Percentiles rank a stretch among this genome's conserved stretches.
phyloP scores from a whole-genome alignment of 2,113 vertebrate species.

The Excalfactoria chinensis region DNA sequence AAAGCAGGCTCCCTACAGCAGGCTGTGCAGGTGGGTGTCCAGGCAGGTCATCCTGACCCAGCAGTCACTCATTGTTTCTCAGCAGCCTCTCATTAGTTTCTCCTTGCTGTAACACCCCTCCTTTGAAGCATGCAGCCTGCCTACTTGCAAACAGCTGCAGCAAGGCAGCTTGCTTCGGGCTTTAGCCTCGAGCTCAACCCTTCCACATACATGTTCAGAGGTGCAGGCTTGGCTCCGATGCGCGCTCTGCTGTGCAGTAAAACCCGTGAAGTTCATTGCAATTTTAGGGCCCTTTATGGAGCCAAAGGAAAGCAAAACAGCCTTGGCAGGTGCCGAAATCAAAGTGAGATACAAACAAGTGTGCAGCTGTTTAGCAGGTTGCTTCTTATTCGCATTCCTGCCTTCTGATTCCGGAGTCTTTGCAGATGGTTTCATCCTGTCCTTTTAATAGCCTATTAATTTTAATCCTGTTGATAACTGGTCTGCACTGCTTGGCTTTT shows the following conservation, averaged over 20 bases:
- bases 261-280: neutral
- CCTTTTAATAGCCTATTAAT: neutral
- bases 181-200: neutral
- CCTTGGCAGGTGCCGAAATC: neutral
- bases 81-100: neutral
- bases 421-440: neutral
- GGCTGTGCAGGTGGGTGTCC: too few species aligned
- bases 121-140: neutral
- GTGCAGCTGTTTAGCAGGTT: neutral
- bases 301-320: neutral
- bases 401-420: neutral
- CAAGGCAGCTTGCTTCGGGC: neutral
- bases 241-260: neutral
- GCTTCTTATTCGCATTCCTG: neutral
- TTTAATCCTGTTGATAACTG: neutral
- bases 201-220: fast-evolving
- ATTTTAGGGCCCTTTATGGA: neutral
- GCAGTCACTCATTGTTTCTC: neutral
- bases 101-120: neutral
- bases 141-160: neutral
- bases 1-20: too few species aligned
- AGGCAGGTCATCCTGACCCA: neutral
- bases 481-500: neutral
- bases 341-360: neutral
- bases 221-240: neutral